Evolutionary conservation across 1,140 invertebrate species (phyloP), one percentile per base, ranked within the genome.

Genomic region (Linepithema humile): DNA sequence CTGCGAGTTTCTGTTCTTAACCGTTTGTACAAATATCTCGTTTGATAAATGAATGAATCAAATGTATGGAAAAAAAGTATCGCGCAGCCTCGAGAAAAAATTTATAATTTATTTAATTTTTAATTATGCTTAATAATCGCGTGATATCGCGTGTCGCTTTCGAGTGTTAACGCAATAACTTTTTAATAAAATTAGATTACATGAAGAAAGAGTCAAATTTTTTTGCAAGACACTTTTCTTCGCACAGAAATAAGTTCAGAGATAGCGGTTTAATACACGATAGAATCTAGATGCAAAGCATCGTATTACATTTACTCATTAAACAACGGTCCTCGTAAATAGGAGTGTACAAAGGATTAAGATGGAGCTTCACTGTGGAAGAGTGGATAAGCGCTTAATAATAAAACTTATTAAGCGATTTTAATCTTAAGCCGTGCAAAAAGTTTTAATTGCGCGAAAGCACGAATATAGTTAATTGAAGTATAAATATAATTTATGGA

Each of bases 321-420:
- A 70, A 80, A 80, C 6, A 32, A 67, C 64, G 75, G 35, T 80
- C 35, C 45, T 55, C 62, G 64, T 80, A 80, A 80, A 80, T 48
- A 69, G 75, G 64, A 80, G 75, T 70, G 48, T 35, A 80, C 62
- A 55, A 80, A 80, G 35, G 64, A 69, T 80, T 80, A 70, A 80
- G 64, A 80, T 9, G 75, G 23, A 53, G 75, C 35, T 53, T 29
- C 64, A 10, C 65, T 17, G 26, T 1, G 10, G 29, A 23, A 20
- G 64, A 69, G 12, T 23, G 48, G 64, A 80, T 80, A 69, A 70
- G 64, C 75, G 32, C 64, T 80, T 80, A 80, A 80, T 80, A 80
- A 80, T 80, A 70, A 80, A 80, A 80, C 75, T 80, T 80, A 69
- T 80, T 69, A 80, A 80, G 32, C 40, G 48, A 80, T 70, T 80